Percentiles rank a stretch among this genome's conserved stretches.
Conservation (phyloP, 2,797 vertebrate genomes). For the Pseudochromis fuscus region DNA sequence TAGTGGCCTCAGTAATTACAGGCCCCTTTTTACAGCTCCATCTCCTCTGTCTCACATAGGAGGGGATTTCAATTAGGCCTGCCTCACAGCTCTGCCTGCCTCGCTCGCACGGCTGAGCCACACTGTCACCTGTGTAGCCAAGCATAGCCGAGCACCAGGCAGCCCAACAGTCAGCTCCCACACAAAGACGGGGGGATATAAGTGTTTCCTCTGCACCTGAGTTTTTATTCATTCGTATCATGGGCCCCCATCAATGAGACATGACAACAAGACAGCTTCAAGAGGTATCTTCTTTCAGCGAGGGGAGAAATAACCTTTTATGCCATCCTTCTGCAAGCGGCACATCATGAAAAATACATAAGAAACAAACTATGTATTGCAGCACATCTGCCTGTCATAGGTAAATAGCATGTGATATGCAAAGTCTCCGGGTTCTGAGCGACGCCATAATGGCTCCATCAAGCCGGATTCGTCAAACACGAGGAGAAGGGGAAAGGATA, state of each 20-base stretch:
- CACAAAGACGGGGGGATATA: conserved; percentile 1
- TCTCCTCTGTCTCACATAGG: conserved; percentile 68
- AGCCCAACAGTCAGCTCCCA: conserved; percentile 27
- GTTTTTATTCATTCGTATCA: conserved; percentile 64
- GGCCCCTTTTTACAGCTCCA: conserved; percentile 69
- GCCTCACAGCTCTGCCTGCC: conserved; percentile 55
- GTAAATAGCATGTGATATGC: conserved; percentile 52
- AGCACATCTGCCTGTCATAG: conserved; percentile 37
- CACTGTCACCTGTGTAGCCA: conserved; percentile 71
- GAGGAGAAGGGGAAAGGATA: not conserved
- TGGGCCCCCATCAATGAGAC: conserved; percentile 54
- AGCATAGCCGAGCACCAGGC: conserved; percentile 58
- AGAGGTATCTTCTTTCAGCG: conserved; percentile 31
- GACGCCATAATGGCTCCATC: conserved; percentile 56
- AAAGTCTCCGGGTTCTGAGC: conserved; percentile 27
- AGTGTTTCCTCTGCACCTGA: conserved; percentile 19
- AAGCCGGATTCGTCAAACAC: conserved; percentile 42
- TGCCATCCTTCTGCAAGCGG: conserved; percentile 41
- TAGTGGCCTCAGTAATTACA: conserved; percentile 80
- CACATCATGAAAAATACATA: conserved; percentile 71
- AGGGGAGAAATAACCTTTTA: conserved; percentile 53
- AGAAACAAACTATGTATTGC: conserved; percentile 49
- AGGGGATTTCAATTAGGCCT: conserved; percentile 77
- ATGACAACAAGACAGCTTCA: conserved; percentile 58
- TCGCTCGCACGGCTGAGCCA: conserved; percentile 56